Percentiles rank a stretch among this genome's conserved stretches.
Conservation (phyloP, 1,140 invertebrate genomes). For the Ericerus pela region DNA sequence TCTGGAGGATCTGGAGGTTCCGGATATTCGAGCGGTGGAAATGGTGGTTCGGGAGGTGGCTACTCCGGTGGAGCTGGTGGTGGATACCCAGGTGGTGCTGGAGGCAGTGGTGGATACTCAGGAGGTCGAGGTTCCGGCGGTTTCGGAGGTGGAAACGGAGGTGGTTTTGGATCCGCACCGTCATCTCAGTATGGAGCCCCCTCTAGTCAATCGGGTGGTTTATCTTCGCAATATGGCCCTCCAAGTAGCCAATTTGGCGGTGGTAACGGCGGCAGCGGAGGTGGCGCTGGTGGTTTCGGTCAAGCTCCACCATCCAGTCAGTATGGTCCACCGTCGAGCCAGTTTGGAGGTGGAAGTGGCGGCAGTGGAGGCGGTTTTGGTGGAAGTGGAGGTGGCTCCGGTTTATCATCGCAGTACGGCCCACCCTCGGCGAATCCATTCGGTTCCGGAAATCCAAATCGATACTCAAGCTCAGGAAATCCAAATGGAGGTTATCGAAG, state of each 20-base stretch:
- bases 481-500: conserved; percentile 1
- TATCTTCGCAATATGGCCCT: too few species aligned
- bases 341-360: too few species aligned
- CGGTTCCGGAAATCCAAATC: not conserved
- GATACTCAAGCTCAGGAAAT: not conserved
- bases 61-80: not conserved
- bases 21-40: too few species aligned
- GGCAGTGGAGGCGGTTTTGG: too few species aligned
- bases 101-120: not conserved
- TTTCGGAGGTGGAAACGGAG: not conserved
- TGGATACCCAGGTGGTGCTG: not conserved
- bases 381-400: not conserved
- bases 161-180: not conserved
- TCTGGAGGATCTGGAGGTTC: not conserved
- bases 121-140: not conserved
- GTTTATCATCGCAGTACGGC: not conserved
- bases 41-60: not conserved
- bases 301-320: too few species aligned
- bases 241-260: too few species aligned
- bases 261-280: too few species aligned
- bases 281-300: too few species aligned
- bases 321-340: too few species aligned
- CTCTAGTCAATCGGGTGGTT: conserved; percentile 2
- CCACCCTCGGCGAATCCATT: not conserved
- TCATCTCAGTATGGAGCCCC: not conserved